Evolutionary conservation across 2,797 vertebrate species (phyloP).

Genomic region (Enoplosus armatus): DNA sequence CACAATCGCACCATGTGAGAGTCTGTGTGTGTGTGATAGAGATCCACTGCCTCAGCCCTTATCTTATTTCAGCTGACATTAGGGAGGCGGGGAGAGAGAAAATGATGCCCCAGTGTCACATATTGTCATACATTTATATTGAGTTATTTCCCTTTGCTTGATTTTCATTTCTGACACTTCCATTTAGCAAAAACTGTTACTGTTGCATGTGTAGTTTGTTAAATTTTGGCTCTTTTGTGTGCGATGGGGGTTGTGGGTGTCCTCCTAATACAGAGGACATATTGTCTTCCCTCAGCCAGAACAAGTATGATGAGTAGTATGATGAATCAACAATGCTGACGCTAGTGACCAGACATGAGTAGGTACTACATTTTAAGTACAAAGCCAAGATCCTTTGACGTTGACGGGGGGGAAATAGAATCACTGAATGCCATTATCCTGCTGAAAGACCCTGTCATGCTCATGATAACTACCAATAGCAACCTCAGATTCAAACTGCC

Average conservation of each 20-base stretch:
- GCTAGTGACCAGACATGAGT: neutral
- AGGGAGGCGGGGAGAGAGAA: neutral
- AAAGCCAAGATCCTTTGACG: neutral
- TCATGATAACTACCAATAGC: neutral
- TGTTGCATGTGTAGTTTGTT: neutral
- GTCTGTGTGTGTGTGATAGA: neutral
- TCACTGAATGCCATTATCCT: neutral
- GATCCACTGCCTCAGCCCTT: neutral
- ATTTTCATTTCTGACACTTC: slow-evolving; percentile 9
- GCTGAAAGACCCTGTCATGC: neutral
- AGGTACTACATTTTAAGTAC: neutral
- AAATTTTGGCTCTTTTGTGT: neutral
- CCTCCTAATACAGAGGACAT: neutral
- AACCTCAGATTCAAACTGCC: neutral
- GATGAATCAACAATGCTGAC: slow-evolving; percentile 7
- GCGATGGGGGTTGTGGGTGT: neutral
- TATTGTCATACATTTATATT: neutral
- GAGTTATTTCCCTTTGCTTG: neutral
- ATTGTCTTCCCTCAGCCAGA: slow-evolving; percentile 1
- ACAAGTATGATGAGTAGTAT: neutral
- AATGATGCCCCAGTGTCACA: neutral
- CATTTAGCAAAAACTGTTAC: neutral
- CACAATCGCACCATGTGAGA: slow-evolving; percentile 15
- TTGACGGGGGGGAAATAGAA: neutral
- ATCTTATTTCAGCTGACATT: neutral